Conservation (phyloP, 2,797 vertebrate genomes). For the Sparus aurata region DNA sequence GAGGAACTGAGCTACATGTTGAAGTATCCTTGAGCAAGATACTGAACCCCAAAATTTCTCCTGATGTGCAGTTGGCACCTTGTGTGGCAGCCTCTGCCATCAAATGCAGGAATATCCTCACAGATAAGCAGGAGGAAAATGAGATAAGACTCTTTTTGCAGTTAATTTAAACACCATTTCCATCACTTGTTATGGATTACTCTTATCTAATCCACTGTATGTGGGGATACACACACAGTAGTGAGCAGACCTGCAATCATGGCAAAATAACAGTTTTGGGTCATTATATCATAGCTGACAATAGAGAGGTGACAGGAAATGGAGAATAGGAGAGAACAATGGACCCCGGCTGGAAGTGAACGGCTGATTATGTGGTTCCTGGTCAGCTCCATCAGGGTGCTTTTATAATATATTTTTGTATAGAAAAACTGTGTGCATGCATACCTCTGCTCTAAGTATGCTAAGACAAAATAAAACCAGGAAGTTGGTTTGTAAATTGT, state of each 20-base stretch:
- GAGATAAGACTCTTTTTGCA: no score
- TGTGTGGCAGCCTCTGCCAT: no score
- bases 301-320: neutral
- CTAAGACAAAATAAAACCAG: neutral
- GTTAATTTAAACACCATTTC: neutral
- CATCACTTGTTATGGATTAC: neutral
- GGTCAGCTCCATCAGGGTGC: neutral
- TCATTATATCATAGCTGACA: neutral
- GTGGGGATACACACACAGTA: neutral
- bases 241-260: neutral
- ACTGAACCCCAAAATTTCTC: no score
- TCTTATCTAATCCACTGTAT: neutral
- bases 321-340: no score
- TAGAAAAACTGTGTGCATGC: neutral
- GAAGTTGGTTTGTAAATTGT: neutral
- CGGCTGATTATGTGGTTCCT: neutral
- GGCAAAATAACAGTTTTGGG: neutral
- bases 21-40: no score
- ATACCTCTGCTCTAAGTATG: neutral
- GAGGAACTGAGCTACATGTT: no score
- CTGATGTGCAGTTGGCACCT: no score
- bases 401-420: neutral
- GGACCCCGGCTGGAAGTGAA: neutral
- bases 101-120: no score
- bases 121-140: no score